Percentiles rank a stretch among this genome's conserved stretches.
Evolutionary conservation across 2,113 vertebrate genomes (phyloP).

Genomic region (Hipposideros armiger): DNA sequence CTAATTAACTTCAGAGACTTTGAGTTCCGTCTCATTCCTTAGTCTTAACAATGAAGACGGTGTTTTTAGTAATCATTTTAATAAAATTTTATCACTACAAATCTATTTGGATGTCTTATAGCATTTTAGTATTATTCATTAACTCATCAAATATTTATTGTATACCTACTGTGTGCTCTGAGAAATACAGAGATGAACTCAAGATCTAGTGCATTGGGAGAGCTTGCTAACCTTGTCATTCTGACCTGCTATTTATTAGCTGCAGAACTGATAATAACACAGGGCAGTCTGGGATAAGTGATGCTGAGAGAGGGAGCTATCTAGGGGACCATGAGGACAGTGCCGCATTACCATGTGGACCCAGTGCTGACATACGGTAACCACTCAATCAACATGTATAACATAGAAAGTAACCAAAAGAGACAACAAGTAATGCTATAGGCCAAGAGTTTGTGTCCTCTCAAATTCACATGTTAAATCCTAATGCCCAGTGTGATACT

Average conservation of each 20-base stretch:
- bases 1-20: neutral
- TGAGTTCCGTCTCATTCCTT: neutral
- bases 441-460: neutral
- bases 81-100: neutral
- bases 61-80: neutral
- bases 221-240: neutral
- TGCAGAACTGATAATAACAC: neutral
- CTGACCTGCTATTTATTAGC: neutral
- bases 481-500: neutral
- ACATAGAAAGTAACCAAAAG: neutral
- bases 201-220: neutral
- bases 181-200: neutral
- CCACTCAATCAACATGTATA: neutral
- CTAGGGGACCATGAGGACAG: rapidly evolving
- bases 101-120: neutral
- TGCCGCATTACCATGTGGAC: neutral
- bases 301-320: rapidly evolving
- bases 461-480: neutral
- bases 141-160: neutral
- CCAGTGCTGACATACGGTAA: neutral
- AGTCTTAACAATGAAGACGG: neutral
- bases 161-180: neutral
- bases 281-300: too few species aligned
- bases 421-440: neutral
- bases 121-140: neutral